Base-by-base conservation (phyloP, 2,888 invertebrate species). In the Melanchra persicariae region DNA sequence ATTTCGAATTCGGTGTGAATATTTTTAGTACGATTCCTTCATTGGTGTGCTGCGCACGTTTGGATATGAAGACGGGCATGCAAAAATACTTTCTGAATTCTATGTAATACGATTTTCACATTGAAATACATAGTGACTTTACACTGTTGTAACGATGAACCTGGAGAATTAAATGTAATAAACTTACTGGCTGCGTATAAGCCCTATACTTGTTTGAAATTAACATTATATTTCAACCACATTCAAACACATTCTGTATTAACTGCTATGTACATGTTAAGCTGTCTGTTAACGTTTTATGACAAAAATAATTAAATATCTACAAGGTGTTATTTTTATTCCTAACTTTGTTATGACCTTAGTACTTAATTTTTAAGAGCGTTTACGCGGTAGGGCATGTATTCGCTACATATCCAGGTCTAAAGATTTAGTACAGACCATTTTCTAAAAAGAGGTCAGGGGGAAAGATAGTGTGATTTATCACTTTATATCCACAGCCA, bases 51-150 rank as follows among this genome's bases (percentile, higher is more conserved):
- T 22, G 58, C n/a, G 51, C 80, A 81, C 80, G 82, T 82, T 40
- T 49, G 40, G 12, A 37, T 55, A 54, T 47, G 63, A 71, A 72
- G 73, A 81, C 57, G 64, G 65, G 77, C 52, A 59, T 79, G 68
- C 82, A 62, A 73, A 81, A 81, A 77, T 81, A 77, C 68, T 77
- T 65, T 81, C 45, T 45, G 72, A 55, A 73, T 73, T 51, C 37
- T 49, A 47, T 67, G 54, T 65, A 70, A 54, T 75, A 80, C 26
- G 57, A 70, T 61, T 78, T 74, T 80, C 37, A 22, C 37, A 60
- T 61, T 80, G 77, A 80, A 80, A 75, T 49, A 80, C 34, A 55
- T 57, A 61, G 74, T 58, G 51, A 65, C 70, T 76, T 70, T 62
- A 40, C 49, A 45, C 60, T 22, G 49, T 17, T 58, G 61, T 62